Evolutionary conservation across 2,888 invertebrate genomes (phyloP).

Genomic region (Nowickia ferox): DNA sequence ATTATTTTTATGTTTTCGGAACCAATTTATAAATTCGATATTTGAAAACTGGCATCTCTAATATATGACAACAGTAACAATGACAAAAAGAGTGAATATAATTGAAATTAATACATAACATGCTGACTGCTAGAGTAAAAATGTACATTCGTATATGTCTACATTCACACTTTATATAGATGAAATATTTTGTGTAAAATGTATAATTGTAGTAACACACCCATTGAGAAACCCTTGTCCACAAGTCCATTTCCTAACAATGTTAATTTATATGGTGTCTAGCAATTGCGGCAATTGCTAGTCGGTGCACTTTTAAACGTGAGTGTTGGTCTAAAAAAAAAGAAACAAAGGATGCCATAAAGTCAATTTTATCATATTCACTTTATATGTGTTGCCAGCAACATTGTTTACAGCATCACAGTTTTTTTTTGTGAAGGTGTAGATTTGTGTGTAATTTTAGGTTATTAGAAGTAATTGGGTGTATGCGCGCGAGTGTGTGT

Average conservation of each 20-base stretch:
- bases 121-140: conserved; percentile 42
- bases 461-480: no score
- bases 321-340: background rate
- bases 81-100: conserved; percentile 59
- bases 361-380: conserved; percentile 10
- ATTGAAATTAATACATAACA: conserved; percentile 70
- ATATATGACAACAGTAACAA: no score
- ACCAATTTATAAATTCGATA: no score
- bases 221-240: background rate
- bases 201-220: conserved; percentile 2
- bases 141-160: no score
- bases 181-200: background rate
- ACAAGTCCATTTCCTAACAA: conserved; percentile 6
- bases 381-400: background rate
- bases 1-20: no score
- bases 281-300: conserved; percentile 61
- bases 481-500: background rate
- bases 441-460: background rate
- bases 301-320: conserved; percentile 21
- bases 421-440: background rate
- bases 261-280: conserved; percentile 54
- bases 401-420: background rate
- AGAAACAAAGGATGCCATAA: background rate
- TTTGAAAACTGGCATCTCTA: no score
- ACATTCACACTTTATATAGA: background rate